Base-by-base conservation (phyloP, 2,113 vertebrate species). In the Lasiurus borealis region DNA sequence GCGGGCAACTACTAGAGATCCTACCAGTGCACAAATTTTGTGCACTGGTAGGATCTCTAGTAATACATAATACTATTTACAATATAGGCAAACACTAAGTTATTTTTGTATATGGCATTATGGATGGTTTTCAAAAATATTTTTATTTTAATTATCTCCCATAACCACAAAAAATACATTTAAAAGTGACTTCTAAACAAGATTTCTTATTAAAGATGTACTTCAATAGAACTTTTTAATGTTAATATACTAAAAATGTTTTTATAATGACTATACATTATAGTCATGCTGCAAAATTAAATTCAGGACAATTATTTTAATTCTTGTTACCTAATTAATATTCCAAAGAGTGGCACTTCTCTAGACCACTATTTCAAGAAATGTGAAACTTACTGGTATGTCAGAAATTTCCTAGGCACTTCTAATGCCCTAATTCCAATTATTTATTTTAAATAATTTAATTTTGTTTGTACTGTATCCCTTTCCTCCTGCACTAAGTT, bases 401-500 rank as follows among this genome's bases (percentile, higher is more conserved):
- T 40, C 72, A 88, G 57, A 34, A 76, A 90, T 88, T 95, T 90
- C 29, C 36, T 9, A 88, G 54, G 23, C 46, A 69, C 44, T 88
- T 81, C 66, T 89, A 75, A 89, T 82, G 59, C 21, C 54, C 46
- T 94, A 75, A 64, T 92, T 94, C 72, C n/a, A 92, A 86, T 78
- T 8, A 90, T 92, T 90, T 88, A 90, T 82, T 96, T 94, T 68
- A 91, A 95, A 95, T 95, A 68, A 95, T 69, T 96, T 90, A 76
- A 89, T 92, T 96, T 85, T 91, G 87, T 97, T 94, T 95, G 82
- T 89, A 80, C 77, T 81, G 82, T 82, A 96, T 96, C 76, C 34
- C 40, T 94, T 83, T 94, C 95, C 95, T 96, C 82, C 72, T 97
- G 86, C 78, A 83, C 16, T 69, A 86, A 92, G 82, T 54, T 95